Base-by-base conservation (phyloP, 1,140 invertebrate genomes). In the Panonychus citri region DNA sequence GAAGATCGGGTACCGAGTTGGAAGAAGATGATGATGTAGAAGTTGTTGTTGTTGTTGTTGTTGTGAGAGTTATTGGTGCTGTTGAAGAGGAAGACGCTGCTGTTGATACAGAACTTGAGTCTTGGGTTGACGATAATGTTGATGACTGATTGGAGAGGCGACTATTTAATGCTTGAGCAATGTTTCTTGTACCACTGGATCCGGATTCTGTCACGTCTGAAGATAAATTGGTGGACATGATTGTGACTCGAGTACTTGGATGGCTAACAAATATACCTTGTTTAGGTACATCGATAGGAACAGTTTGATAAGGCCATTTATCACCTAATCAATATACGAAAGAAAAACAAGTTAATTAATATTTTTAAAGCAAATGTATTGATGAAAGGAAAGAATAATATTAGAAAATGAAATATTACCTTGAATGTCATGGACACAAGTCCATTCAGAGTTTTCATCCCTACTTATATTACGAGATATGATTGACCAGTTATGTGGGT, bases 341-440 rank as follows among this genome's bases (percentile, higher is more conserved):
- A 46, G 19, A 21, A 46, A 19, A 24, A 3, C n/a, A 46, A 46
- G 13, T 13, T n/a, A 2, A 19, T 34, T 34, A 34, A 34, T 12
- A n/a, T n/a, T n/a, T n/a, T n/a, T n/a, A n/a, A n/a, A n/a, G n/a
- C n/a, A n/a, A n/a, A n/a, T n/a, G n/a, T n/a, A n/a, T n/a, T n/a
- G n/a, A n/a, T n/a, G n/a, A n/a, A n/a, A n/a, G n/a, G n/a, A n/a
- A n/a, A 7, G 30, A 12, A 34, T 0, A 34, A 34, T 34, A 34
- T 34, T 7, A 34, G 5, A 7, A 34, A 34, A 34, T 34, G 30
- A 7, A 34, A 34, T 34, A 0, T 46, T 46, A 46, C 43, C 76
- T 69, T 88, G 85, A 55, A 94, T 88, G 66, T 91, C 86, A 69
- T 93, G 88, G 25, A 93, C 78, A 67, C 85, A 88, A 3, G 85